Conservation (phyloP, 2,113 vertebrate genomes). For the Carassius gibelio region DNA sequence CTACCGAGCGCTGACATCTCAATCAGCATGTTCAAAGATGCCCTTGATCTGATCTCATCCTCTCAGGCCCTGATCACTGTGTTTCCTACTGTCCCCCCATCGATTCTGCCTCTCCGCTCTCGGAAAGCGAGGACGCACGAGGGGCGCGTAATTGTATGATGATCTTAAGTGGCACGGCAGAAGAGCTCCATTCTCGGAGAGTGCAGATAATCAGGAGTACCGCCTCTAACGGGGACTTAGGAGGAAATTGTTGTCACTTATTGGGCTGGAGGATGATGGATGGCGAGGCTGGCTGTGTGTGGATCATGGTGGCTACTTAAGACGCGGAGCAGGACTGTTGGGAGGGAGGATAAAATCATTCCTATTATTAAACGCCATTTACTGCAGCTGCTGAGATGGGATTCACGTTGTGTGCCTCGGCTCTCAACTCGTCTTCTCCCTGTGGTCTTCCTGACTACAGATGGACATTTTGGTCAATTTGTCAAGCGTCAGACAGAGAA, state of each 20-base stretch:
- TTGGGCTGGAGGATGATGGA: conserved; percentile 67
- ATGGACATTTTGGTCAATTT: conserved; percentile 14
- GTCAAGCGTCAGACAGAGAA: not conserved
- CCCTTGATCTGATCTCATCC: conserved; percentile 46
- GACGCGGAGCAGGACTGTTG: conserved; percentile 48
- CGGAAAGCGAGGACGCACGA: conserved; percentile 53
- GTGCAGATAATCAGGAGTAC: conserved; percentile 62
- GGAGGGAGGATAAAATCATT: conserved; percentile 67
- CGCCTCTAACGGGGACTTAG: conserved; percentile 52
- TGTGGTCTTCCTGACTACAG: not conserved
- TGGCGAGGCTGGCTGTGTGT: conserved; percentile 49
- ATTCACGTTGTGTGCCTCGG: conserved; percentile 32
- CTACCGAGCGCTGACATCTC: conserved; percentile 29
- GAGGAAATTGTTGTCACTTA: conserved; percentile 69
- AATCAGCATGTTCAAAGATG: conserved; percentile 44
- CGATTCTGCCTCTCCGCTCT: conserved; percentile 57
- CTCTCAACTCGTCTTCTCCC: conserved; percentile 6
- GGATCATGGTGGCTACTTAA: conserved; percentile 61
- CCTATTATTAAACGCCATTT: conserved; percentile 71
- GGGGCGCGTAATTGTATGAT: conserved; percentile 66
- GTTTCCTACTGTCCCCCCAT: conserved; percentile 59
- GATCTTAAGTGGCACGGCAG: conserved; percentile 65
- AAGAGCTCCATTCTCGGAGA: conserved; percentile 47
- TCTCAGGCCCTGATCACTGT: conserved; percentile 39
- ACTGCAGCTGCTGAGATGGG: conserved; percentile 16